A percentile compares a stretch with the other conserved stretches of the same genome.
Conservation (phyloP, 2,797 vertebrate species). For the Ambastaia sidthimunki region DNA sequence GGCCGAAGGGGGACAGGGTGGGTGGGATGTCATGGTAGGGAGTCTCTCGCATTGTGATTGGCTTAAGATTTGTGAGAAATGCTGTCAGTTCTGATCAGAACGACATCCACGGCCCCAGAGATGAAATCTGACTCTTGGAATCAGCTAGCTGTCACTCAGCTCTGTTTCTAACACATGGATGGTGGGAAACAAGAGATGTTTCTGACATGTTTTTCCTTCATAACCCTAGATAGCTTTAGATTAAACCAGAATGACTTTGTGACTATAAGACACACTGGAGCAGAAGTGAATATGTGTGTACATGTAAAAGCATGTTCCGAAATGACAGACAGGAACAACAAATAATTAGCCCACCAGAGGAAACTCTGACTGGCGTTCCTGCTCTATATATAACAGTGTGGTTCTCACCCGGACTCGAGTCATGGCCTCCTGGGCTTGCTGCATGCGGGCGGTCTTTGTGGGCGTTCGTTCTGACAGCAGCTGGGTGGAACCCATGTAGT, state of each 20-base stretch:
- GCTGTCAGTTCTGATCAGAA: constrained; percentile 60
- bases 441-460: constrained; percentile 95
- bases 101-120: constrained; percentile 61
- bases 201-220: constrained; percentile 19
- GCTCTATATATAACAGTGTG: neutral
- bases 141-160: constrained; percentile 48
- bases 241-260: neutral
- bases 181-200: neutral
- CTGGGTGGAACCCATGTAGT: constrained; percentile 95
- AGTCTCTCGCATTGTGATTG: constrained; percentile 62
- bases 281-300: neutral
- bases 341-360: constrained; percentile 12
- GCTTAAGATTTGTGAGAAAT: constrained; percentile 30
- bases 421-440: constrained; percentile 97
- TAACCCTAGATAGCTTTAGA: constrained; percentile 14
- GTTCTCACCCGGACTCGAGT: constrained; percentile 91
- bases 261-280: neutral
- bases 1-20: constrained; percentile 42
- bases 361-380: neutral
- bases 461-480: constrained; percentile 95
- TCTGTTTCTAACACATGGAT: constrained; percentile 22
- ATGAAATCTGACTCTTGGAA: constrained; percentile 50
- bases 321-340: neutral
- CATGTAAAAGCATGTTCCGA: neutral
- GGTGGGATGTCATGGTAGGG: constrained; percentile 43